Evolutionary conservation across 2,888 invertebrate genomes (phyloP).

Genomic region (Esperia sulphurella): DNA sequence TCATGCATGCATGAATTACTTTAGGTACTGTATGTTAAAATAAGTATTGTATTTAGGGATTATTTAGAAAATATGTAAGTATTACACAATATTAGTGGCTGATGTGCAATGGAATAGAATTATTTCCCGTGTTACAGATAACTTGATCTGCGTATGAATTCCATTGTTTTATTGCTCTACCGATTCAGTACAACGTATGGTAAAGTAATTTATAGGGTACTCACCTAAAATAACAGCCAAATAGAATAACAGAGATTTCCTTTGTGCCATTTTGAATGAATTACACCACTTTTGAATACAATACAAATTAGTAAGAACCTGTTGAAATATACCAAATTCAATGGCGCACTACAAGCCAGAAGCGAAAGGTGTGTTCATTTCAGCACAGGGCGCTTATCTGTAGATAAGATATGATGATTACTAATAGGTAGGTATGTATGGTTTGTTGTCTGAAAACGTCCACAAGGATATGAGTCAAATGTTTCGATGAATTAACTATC

Average conservation of each 20-base stretch:
- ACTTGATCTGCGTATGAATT: no score
- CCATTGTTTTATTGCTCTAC: background rate
- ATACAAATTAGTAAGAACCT: constrained; percentile 20
- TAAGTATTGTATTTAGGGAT: no score
- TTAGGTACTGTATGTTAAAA: no score
- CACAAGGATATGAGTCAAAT: constrained; percentile 15
- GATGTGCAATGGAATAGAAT: no score
- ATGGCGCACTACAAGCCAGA: constrained; percentile 39
- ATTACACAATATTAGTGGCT: no score
- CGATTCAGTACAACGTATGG: background rate
- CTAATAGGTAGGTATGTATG: constrained; percentile 34
- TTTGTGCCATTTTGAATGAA: constrained; percentile 57
- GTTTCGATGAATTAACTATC: background rate
- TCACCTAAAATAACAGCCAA: constrained; percentile 74
- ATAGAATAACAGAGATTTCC: constrained; percentile 65
- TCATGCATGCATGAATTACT: background rate
- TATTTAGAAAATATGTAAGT: no score
- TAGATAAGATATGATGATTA: constrained; percentile 66
- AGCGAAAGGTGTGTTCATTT: constrained; percentile 45
- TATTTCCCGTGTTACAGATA: no score
- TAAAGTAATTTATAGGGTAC: constrained; percentile 21
- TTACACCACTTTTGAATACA: constrained; percentile 21
- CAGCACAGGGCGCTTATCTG: constrained; percentile 40
- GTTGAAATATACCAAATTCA: constrained; percentile 24
- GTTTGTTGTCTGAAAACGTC: background rate